A percentile compares a stretch with the other conserved stretches of the same genome.
phyloP scores from a whole-genome alignment of 2,888 invertebrate species.

The Sialis fuliginosa region DNA sequence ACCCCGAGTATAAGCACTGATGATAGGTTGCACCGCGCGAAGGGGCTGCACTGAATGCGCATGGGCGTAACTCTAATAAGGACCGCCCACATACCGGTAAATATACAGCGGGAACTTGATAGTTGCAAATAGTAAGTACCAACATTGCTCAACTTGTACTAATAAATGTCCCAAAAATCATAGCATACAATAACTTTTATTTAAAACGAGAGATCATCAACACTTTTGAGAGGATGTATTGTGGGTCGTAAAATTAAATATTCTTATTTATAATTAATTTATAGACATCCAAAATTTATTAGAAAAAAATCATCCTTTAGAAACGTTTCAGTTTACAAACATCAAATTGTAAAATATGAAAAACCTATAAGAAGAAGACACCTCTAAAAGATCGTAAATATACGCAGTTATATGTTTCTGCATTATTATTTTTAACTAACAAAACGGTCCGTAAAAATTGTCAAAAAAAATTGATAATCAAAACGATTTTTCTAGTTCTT shows the following conservation, averaged over 20 bases:
- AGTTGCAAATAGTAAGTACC: not conserved
- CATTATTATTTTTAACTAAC: too few species aligned
- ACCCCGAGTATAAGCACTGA: conserved; percentile 67
- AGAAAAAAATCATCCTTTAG: too few species aligned
- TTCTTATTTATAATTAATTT: too few species aligned
- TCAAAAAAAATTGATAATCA: too few species aligned
- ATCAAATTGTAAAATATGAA: too few species aligned
- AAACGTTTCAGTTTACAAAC: too few species aligned
- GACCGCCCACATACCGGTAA: not conserved
- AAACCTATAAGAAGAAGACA: too few species aligned
- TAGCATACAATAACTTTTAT: not conserved
- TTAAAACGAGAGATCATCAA: not conserved
- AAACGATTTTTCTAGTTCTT: too few species aligned
- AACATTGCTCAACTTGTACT: not conserved
- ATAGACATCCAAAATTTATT: too few species aligned
- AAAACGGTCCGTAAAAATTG: too few species aligned
- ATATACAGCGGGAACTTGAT: not conserved
- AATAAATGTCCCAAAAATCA: not conserved
- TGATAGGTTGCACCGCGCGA: conserved; percentile 14
- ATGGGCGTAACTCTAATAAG: not conserved
- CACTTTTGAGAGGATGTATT: not conserved
- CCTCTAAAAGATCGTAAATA: too few species aligned
- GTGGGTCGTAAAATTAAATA: not conserved
- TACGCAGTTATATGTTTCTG: too few species aligned
- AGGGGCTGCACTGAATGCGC: not conserved